Evolutionary conservation across 2,797 vertebrate genomes (phyloP), one percentile per base, ranked within the genome.

Genomic region (Leuciscus waleckii): DNA sequence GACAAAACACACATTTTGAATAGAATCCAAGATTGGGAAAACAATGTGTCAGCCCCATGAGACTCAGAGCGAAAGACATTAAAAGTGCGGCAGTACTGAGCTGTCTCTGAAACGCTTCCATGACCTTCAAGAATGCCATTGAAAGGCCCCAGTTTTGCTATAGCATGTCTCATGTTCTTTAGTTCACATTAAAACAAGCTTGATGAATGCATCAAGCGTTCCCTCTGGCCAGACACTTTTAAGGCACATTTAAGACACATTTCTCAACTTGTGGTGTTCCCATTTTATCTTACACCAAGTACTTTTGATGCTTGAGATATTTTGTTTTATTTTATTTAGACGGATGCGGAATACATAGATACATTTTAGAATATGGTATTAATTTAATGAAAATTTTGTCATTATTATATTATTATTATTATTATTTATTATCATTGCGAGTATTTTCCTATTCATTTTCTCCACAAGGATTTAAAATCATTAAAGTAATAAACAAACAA

Each of bases 121-220:
- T 74, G 76, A 87, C 86, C 86, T 87, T 84, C 69, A 75, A 56
- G 37, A 67, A 84, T 23, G 76, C 69, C 56, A 41, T 78, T 79
- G 19, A 71, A 71, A 63, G 29, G 46, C 63, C 39, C 32, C 56
- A 41, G 73, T 68, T 82, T 74, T 82, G n/a, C 29, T 46, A 23
- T 75, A 49, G 19, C 6, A n/a, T 26, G 63, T 82, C 77, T 73
- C 35, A 21, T 67, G 58, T 81, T 85, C 19, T 63, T 37, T 39
- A 41, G 35, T 46, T 41, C 35, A 39, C 77, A 71, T 61, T 74
- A 75, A 83, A 46, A 69, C 63, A 54, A 51, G 71, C 41, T 43
- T 65, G 56, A 83, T 75, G 56, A 76, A 76, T n/a, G 61, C 13
- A 17, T 4, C 35, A 35, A 35, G 35, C 13, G 17, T 69, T 84